phyloP scores from a whole-genome alignment of 92 coral and sea anemone species.

The Epizoanthus rinbou region DNA sequence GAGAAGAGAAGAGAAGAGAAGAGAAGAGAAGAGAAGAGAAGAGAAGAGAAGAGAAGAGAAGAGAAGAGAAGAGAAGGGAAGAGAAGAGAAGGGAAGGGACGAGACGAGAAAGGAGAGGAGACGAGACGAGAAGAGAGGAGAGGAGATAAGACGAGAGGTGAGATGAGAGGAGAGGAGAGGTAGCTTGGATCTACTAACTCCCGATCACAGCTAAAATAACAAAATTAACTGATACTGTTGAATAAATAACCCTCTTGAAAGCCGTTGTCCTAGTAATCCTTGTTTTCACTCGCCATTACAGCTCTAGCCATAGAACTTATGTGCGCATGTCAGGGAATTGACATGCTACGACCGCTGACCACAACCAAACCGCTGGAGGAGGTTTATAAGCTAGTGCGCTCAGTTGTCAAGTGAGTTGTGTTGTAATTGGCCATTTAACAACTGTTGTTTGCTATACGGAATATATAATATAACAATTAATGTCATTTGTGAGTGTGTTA shows the following conservation, averaged over 20 bases:
- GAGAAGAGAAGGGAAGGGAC: neutral
- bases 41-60: too few species aligned
- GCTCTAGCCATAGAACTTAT: slow-evolving; percentile 88
- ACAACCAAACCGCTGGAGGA: slow-evolving; percentile 94
- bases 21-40: too few species aligned
- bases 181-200: too few species aligned
- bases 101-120: too few species aligned
- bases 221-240: too few species aligned
- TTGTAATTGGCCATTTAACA: neutral
- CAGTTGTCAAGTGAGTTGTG: slow-evolving; percentile 68
- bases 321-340: slow-evolving; percentile 94
- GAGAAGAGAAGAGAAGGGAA: too few species aligned
- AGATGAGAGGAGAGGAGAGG: neutral
- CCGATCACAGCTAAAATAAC: too few species aligned
- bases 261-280: neutral
- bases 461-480: neutral
- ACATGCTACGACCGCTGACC: slow-evolving; percentile 87
- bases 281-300: slow-evolving; percentile 30
- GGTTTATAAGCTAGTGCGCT: slow-evolving; percentile 77
- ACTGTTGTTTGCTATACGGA: neutral
- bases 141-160: too few species aligned
- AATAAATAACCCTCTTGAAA: too few species aligned
- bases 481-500: too few species aligned
- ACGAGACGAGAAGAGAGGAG: too few species aligned
- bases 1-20: too few species aligned